Base-by-base conservation (phyloP, 92 coral and sea anemone genomes). In the Phenganax marumi region DNA sequence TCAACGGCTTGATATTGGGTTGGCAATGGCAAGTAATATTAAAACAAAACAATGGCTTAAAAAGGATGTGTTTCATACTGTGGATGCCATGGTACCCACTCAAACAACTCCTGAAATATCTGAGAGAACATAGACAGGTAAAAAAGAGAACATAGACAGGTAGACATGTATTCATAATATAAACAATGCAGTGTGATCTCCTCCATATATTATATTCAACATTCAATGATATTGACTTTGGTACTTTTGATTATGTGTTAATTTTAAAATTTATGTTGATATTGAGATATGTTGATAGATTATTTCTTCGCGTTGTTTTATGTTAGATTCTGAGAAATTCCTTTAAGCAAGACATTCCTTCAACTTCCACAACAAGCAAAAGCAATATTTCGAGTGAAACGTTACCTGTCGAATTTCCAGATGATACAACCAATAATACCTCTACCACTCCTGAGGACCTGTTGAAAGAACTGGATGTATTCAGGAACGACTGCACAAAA, bases 81-180 rank as follows among this genome's bases (percentile, higher is more conserved):
- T 70, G 25, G 79, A 73, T 73, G 50, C 79, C 50, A 61, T 52
- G 58, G 63, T 73, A 50, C 60, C 79, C 10, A 8, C 47, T 21
- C 43, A 50, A n/a, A 52, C 79, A 73, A 52, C 79, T 73, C 79
- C 25, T 61, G 79, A 73, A 73, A 73, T 73, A 23, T 73, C 79
- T 50, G 63, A 21, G 78, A n/a, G 61, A 73, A 73, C 61, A 13
- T 60, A 47, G 78, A 73, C 18, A 73, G 78, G 78, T 73, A 70
- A 43, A 33, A 7, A 63, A 63, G 1, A 12, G 26, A 23, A 63
- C 70, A 63, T 39, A 63, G 70, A 18, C n/a, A 18, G 70, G 63
- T 56, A 14, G 3, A 56, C 26, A 56, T 63, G 26, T 63, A 18
- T 10, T 63, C 70, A 63, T 12, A 63, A 63, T 12, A 18, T 18